These are phyloP conservation scores for Temnothorax rugatulus DNA, from an alignment of 2,888 invertebrate species.

Conservation along the genomic window DNA sequence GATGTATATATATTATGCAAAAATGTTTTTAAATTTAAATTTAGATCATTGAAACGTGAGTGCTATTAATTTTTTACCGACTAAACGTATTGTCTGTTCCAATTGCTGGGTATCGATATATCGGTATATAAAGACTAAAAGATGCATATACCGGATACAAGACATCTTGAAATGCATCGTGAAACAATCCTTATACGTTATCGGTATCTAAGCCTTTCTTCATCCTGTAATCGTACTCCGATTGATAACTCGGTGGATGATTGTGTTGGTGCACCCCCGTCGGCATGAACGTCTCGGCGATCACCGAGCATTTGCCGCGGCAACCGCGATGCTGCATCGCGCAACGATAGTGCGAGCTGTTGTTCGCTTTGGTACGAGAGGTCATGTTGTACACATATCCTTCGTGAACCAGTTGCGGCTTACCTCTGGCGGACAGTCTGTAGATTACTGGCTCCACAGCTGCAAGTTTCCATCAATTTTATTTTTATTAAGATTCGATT, in stretches of 20 bases:
- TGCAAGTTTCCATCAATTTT: slow-evolving; percentile 55
- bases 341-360: slow-evolving; percentile 80
- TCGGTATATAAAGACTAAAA: neutral
- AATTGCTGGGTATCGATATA: neutral
- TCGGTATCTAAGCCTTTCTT: slow-evolving; percentile 76
- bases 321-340: slow-evolving; percentile 82
- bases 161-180: neutral
- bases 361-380: slow-evolving; percentile 79
- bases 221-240: slow-evolving; percentile 79
- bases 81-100: slow-evolving; percentile 2
- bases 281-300: slow-evolving; percentile 81
- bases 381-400: slow-evolving; percentile 82
- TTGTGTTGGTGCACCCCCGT: slow-evolving; percentile 81
- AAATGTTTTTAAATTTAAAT: neutral
- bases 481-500: slow-evolving; percentile 1
- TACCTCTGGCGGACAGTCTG: slow-evolving; percentile 79
- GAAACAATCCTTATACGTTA: slow-evolving; percentile 6
- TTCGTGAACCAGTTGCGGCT: slow-evolving; percentile 79
- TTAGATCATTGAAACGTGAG: neutral
- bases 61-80: neutral
- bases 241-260: slow-evolving; percentile 80
- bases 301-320: slow-evolving; percentile 81
- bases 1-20: neutral
- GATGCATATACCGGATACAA: neutral
- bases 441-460: slow-evolving; percentile 79